Evolutionary conservation across 92 coral and sea anemone genomes (phyloP).

Genomic region (Siderastrea radians): DNA sequence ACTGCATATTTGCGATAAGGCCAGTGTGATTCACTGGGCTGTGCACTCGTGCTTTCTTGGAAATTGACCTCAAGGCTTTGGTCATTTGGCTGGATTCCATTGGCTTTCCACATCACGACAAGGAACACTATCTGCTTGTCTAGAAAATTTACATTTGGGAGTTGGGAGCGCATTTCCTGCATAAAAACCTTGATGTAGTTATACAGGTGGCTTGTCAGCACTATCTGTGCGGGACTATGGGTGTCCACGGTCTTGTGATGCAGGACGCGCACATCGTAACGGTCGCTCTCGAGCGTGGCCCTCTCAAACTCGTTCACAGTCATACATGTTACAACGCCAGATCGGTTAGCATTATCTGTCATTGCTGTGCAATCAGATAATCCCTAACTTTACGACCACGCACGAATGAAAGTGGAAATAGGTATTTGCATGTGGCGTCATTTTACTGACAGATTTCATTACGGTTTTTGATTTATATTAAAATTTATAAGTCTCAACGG

Average conservation of each 20-base stretch:
- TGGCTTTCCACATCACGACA: conserved; percentile 62
- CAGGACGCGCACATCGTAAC: conserved; percentile 47
- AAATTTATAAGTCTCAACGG: no score
- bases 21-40: conserved; percentile 28
- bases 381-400: conserved; percentile 13
- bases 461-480: no score
- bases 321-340: conserved; percentile 79
- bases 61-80: conserved; percentile 53
- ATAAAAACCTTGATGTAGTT: conserved; percentile 56
- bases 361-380: conserved; percentile 68
- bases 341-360: conserved; percentile 72
- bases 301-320: conserved; percentile 60
- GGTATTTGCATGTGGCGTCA: no score
- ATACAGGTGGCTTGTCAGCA: conserved; percentile 47
- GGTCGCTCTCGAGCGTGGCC: conserved; percentile 37
- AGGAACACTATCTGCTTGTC: conserved; percentile 19
- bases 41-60: conserved; percentile 39
- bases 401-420: no score
- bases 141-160: conserved; percentile 16
- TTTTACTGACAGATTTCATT: no score
- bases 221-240: conserved; percentile 67
- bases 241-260: conserved; percentile 67
- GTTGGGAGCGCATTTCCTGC: conserved; percentile 44
- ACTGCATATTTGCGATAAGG: conserved; percentile 55
- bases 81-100: conserved; percentile 55